Percentiles rank a stretch among this genome's conserved stretches.
Evolutionary conservation across 2,113 vertebrate species (phyloP).

Genomic region (Desmodus rotundus): DNA sequence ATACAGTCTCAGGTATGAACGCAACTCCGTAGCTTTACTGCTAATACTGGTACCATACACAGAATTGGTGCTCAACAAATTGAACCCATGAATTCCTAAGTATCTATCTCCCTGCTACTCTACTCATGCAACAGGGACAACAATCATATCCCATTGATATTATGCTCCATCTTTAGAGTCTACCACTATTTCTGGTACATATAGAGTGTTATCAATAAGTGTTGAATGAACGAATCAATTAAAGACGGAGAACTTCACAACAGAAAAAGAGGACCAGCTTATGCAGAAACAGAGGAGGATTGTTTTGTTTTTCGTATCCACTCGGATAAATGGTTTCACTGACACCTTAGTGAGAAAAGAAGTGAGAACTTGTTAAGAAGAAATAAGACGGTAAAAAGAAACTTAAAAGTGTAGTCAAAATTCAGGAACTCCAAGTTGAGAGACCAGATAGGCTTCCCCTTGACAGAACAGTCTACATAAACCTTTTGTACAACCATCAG

Average conservation of each 20-base stretch:
- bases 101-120: background rate
- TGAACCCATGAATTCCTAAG: background rate
- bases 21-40: too few species aligned
- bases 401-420: background rate
- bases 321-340: background rate
- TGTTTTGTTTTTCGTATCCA: background rate
- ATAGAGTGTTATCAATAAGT: background rate
- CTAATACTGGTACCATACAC: background rate
- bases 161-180: background rate
- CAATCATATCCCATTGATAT: background rate
- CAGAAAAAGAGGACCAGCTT: background rate
- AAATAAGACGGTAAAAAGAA: background rate
- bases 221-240: background rate
- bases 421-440: background rate
- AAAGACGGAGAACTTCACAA: background rate
- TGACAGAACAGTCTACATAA: background rate
- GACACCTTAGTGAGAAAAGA: background rate
- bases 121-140: background rate
- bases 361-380: background rate
- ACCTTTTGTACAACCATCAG: background rate
- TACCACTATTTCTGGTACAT: background rate
- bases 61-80: background rate
- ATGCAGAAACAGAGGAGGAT: background rate
- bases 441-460: background rate
- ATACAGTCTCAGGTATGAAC: fast-evolving